phyloP scores from a whole-genome alignment of 2,797 vertebrate genomes.

The Denticeps clupeoides region DNA sequence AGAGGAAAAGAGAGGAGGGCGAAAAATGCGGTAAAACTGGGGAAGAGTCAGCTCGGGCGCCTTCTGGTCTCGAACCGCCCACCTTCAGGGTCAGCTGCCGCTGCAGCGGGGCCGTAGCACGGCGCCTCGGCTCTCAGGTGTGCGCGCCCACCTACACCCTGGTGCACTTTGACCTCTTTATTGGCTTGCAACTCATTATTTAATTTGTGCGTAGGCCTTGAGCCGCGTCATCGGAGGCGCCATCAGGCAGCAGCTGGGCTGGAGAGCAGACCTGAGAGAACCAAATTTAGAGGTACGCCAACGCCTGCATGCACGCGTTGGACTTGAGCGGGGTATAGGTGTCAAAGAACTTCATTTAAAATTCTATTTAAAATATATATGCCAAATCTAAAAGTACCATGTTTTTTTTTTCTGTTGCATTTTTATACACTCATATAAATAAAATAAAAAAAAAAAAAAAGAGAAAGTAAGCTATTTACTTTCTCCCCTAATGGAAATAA shows the following conservation, averaged over 20 bases:
- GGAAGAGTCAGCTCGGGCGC: not conserved
- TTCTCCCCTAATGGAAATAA: too few relatives aligned
- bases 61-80: conserved; percentile 3
- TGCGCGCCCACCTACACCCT: not conserved
- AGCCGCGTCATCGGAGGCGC: conserved; percentile 66
- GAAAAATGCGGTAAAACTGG: conserved; percentile 13
- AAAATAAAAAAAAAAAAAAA: not conserved
- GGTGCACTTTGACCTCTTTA: not conserved
- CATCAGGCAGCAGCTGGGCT: conserved; percentile 66
- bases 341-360: too few relatives aligned
- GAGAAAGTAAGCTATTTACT: too few relatives aligned
- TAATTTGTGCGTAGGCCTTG: conserved; percentile 54
- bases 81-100: conserved; percentile 83
- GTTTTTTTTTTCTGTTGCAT: too few relatives aligned
- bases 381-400: too few relatives aligned
- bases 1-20: conserved; percentile 22
- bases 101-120: conserved; percentile 67
- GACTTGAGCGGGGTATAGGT: too few relatives aligned
- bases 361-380: too few relatives aligned
- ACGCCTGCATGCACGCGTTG: too few relatives aligned
- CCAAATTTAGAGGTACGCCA: conserved; percentile 75
- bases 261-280: conserved; percentile 70
- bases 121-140: conserved; percentile 64
- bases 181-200: not conserved
- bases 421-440: not conserved